Percentiles rank a stretch among this genome's conserved stretches.
Conservation (phyloP, 1,140 invertebrate species). For the Thalassaphorura encarpata region DNA sequence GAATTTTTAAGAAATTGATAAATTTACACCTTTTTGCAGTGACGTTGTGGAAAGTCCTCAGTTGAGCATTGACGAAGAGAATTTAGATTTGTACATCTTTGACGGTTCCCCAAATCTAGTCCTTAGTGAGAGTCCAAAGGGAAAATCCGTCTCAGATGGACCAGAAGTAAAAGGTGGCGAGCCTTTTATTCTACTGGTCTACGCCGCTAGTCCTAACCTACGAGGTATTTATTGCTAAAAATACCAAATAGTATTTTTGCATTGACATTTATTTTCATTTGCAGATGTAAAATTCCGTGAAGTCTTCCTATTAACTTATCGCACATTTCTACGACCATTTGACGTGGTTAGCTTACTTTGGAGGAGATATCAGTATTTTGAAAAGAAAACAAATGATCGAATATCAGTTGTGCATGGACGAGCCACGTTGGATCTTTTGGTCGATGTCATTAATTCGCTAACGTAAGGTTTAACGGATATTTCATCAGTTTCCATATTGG, state of each 20-base stretch:
- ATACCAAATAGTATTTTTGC: not conserved
- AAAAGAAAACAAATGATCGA: conserved; percentile 54
- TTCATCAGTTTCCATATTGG: not conserved
- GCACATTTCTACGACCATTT: conserved; percentile 80
- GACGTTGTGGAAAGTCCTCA: conserved; percentile 12
- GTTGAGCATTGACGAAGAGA: conserved; percentile 23
- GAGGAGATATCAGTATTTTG: conserved; percentile 70
- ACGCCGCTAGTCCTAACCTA: conserved; percentile 25
- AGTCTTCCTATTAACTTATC: conserved; percentile 82
- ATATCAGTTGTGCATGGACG: conserved; percentile 66
- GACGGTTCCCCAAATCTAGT: conserved; percentile 12
- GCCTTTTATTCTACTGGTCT: conserved; percentile 23
- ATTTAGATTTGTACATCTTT: conserved; percentile 17
- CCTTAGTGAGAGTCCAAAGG: conserved; percentile 15
- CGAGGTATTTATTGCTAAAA: conserved; percentile 4
- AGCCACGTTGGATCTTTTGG: conserved; percentile 78
- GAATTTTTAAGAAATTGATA: too few relatives aligned
- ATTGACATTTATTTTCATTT: conserved; percentile 28
- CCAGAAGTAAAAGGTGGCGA: conserved; percentile 30
- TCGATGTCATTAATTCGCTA: conserved; percentile 83
- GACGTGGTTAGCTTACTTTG: conserved; percentile 79
- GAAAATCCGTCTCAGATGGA: conserved; percentile 18
- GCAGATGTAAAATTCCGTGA: conserved; percentile 89
- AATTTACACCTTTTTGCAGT: too few relatives aligned
- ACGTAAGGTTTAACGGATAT: conserved; percentile 59